These are phyloP conservation scores for Coranthus polyacanthus DNA, from an alignment of 2,797 vertebrate genomes.

Conservation along the genomic window DNA sequence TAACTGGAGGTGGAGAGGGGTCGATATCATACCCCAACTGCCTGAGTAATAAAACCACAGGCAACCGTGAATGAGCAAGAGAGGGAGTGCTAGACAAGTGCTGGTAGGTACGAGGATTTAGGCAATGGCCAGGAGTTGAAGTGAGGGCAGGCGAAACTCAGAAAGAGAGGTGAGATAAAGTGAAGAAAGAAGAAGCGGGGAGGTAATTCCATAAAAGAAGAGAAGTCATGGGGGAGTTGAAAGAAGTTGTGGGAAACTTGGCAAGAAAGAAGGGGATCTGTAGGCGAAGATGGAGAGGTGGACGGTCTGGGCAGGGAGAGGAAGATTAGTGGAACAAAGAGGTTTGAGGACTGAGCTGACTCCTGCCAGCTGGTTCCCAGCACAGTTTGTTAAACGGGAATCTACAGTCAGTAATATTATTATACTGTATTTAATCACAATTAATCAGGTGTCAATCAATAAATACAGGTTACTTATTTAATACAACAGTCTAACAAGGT, in stretches of 20 bases:
- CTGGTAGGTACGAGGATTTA: conserved; percentile 37
- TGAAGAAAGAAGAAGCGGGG: background rate
- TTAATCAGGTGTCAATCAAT: background rate
- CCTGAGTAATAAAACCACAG: conserved; percentile 69
- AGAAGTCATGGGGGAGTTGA: conserved; percentile 12
- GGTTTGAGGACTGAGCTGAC: conserved; percentile 1
- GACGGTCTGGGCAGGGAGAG: conserved; percentile 1
- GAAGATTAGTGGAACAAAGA: conserved; percentile 28
- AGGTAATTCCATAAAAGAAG: conserved; percentile 45
- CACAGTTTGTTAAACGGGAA: background rate
- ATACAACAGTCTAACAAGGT: too few species aligned
- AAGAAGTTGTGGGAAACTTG: conserved; percentile 35
- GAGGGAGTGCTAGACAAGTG: conserved; percentile 22
- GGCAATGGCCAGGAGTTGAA: conserved; percentile 28
- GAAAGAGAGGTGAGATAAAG: conserved; percentile 19
- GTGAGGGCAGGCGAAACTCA: conserved; percentile 18
- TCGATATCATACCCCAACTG: conserved; percentile 63
- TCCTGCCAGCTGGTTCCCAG: background rate
- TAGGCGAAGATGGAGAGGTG: conserved; percentile 23
- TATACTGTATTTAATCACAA: background rate
- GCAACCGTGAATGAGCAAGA: conserved; percentile 36
- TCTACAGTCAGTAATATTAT: background rate
- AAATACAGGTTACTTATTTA: background rate
- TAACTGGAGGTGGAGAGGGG: conserved; percentile 60
- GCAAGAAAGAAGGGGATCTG: conserved; percentile 23